A percentile compares a stretch with the other conserved stretches of the same genome.
These are phyloP conservation scores for Uloborus plumipes DNA, from an alignment of 2,888 invertebrate genomes.

Conservation along the genomic window DNA sequence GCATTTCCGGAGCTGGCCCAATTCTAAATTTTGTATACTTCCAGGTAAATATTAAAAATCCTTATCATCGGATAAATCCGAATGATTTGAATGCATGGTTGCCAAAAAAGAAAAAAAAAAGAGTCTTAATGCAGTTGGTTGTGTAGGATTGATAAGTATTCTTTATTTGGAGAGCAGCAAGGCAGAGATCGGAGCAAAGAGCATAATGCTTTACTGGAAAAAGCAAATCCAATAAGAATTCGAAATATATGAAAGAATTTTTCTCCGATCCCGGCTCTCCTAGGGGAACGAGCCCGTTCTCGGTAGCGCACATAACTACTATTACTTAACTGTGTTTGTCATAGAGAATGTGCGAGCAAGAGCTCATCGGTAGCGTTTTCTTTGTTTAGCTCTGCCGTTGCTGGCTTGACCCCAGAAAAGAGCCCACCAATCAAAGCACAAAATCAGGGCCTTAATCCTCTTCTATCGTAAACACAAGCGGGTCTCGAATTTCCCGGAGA, in stretches of 20 bases:
- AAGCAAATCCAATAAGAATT: conserved; percentile 53
- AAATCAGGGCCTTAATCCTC: conserved; percentile 62
- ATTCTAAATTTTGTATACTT: too few species aligned
- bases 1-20: too few species aligned
- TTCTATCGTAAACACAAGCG: conserved; percentile 62
- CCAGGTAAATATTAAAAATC: too few species aligned
- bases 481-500: conserved; percentile 30
- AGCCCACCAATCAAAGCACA: conserved; percentile 61
- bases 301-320: conserved; percentile 57
- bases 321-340: conserved; percentile 64
- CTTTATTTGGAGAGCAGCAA: conserved; percentile 11
- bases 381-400: conserved; percentile 53
- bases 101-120: too few species aligned
- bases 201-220: conserved; percentile 48
- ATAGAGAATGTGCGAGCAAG: conserved; percentile 30
- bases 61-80: too few species aligned
- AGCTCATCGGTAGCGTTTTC: conserved; percentile 57
- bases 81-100: too few species aligned
- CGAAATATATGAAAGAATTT: conserved; percentile 44
- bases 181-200: conserved; percentile 5
- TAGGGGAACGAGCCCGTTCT: conserved; percentile 20
- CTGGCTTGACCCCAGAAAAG: conserved; percentile 58
- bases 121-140: conserved; percentile 30
- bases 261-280: conserved; percentile 20
- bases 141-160: conserved; percentile 25